These are phyloP conservation scores for Eristalis intricaria DNA, from an alignment of 2,888 invertebrate species.

Conservation along the genomic window DNA sequence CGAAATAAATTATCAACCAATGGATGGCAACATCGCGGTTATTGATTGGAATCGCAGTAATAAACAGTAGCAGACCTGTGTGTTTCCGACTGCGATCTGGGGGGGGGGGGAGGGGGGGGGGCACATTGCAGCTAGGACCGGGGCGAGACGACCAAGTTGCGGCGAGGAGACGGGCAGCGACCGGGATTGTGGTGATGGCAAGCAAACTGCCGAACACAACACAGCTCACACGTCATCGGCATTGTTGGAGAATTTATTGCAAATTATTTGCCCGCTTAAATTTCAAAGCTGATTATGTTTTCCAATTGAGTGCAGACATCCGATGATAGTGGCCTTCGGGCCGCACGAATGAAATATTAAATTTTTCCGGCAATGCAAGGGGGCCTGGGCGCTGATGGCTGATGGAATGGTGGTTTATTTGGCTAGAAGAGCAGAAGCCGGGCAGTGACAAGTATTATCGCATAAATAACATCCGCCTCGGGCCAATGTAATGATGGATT, in stretches of 20 bases:
- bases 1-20: conserved; percentile 59
- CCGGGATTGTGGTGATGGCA: not conserved
- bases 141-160: not conserved
- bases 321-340: conserved; percentile 17
- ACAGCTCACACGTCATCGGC: conserved; percentile 50
- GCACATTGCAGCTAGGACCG: conserved; percentile 16
- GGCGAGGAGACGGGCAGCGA: not conserved
- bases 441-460: conserved; percentile 48
- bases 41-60: conserved; percentile 69
- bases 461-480: not conserved
- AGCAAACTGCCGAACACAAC: not conserved
- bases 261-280: conserved; percentile 59
- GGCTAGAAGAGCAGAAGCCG: conserved; percentile 48
- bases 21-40: conserved; percentile 69
- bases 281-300: conserved; percentile 64
- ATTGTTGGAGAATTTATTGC: conserved; percentile 53
- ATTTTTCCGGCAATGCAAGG: not conserved
- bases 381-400: no score
- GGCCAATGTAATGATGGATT: conserved; percentile 38
- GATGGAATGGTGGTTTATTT: conserved; percentile 34
- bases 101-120: no score
- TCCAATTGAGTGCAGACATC: conserved; percentile 35
- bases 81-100: conserved; percentile 16
- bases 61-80: conserved; percentile 51
- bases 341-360: conserved; percentile 49